Evolutionary conservation across 2,113 vertebrate genomes (phyloP).

Genomic region (Leuciscus idus): DNA sequence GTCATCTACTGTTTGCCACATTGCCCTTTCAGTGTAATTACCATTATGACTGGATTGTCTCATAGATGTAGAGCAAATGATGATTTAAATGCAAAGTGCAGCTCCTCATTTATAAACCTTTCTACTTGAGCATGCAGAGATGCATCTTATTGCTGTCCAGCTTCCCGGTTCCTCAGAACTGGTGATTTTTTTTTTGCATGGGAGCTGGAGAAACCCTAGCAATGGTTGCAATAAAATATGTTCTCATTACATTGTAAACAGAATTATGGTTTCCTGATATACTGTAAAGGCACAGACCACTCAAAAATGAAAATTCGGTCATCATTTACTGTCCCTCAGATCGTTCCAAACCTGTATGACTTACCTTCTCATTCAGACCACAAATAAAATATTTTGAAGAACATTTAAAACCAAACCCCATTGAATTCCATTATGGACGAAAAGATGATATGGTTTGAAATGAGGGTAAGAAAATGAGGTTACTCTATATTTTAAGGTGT

Average conservation of each 20-base stretch:
- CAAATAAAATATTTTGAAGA: neutral
- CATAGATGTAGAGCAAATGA: neutral
- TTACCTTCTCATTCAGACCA: neutral
- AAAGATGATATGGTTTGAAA: neutral
- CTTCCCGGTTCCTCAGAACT: neutral
- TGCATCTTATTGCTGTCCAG: neutral
- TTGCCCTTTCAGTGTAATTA: neutral
- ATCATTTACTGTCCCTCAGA: neutral
- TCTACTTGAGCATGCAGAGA: neutral
- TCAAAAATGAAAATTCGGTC: neutral
- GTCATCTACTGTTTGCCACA: neutral
- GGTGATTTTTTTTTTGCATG: neutral
- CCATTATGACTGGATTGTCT: neutral
- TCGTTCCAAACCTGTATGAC: neutral
- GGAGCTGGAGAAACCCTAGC: neutral
- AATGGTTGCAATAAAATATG: neutral
- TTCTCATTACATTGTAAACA: neutral
- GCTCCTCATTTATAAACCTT: neutral
- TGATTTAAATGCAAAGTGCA: slow-evolving; percentile 10
- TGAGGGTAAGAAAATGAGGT: neutral
- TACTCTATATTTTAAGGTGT: no score
- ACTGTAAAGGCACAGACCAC: no score
- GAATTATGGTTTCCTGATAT: no score
- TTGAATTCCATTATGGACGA: neutral
- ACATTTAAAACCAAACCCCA: neutral